Conservation (phyloP, 1,140 invertebrate species). For the Pteromalus puparum region DNA sequence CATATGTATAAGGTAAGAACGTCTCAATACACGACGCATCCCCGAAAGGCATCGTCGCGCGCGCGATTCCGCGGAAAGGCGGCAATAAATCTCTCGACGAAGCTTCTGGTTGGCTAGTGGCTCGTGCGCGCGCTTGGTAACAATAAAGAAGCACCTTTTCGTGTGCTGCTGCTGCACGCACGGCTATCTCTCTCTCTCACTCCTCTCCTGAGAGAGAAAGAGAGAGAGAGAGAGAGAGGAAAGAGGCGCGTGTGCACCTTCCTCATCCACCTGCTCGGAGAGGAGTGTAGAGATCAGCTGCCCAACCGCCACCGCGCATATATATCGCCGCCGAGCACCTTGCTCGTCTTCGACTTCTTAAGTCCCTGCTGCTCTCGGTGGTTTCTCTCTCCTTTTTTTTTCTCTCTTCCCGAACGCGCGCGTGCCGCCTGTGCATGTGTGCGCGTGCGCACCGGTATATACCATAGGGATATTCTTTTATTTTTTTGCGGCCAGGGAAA, state of each 20-base stretch:
- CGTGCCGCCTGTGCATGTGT: not conserved
- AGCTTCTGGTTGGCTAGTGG: not conserved
- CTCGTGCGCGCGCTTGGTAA: slow-evolving; percentile 58
- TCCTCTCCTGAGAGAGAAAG: not conserved
- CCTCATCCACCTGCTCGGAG: slow-evolving; percentile 68
- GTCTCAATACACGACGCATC: no score
- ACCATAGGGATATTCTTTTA: not conserved
- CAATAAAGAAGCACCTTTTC: slow-evolving; percentile 58
- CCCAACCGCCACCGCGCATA: slow-evolving; percentile 70
- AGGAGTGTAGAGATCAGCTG: slow-evolving; percentile 70
- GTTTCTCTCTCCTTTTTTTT: slow-evolving; percentile 48
- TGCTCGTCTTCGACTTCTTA: slow-evolving; percentile 57
- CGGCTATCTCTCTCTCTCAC: slow-evolving; percentile 1
- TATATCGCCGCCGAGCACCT: slow-evolving; percentile 62
- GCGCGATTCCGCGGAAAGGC: not conserved
- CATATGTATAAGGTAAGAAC: no score
- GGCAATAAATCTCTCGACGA: slow-evolving; percentile 33
- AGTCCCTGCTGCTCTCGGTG: slow-evolving; percentile 42
- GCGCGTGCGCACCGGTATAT: not conserved
- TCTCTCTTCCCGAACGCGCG: slow-evolving; percentile 17
- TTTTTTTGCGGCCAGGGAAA: not conserved
- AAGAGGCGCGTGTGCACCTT: slow-evolving; percentile 30
- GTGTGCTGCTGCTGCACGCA: slow-evolving; percentile 58
- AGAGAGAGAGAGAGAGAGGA: not conserved
- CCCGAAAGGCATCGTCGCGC: not conserved